Evolutionary conservation across 2,797 vertebrate genomes (phyloP), one percentile per base, ranked within the genome.

Genomic region (Thunnus albacares): DNA sequence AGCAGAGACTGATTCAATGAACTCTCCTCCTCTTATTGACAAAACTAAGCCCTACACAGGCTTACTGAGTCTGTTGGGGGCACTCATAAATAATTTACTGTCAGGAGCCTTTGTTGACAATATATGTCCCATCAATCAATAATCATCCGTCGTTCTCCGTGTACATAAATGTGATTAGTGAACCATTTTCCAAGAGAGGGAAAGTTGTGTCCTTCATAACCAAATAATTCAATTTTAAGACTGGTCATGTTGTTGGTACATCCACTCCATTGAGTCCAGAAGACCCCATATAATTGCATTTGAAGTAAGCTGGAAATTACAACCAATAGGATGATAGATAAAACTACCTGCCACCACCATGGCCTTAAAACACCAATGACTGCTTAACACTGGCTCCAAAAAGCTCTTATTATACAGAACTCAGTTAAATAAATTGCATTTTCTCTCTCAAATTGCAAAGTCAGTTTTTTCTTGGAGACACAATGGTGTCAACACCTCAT

Each of bases 21-120:
- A 83, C 79, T 79, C 67, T 78, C 77, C 67, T 78, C 59, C 56
- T 81, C 66, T 77, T 84, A 85, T 80, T 88, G 91, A 90, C 86
- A 79, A 72, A 73, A 81, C 72, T 67, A 63, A 81, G 66, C 53
- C 28, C 20, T 73, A 52, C 71, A 72, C 83, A 12, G 75, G 83
- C 70, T 69, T 80, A 83, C 85, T 74, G 74, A 89, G 81, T 80
- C 70, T 75, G 73, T 18, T 35, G 65, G 68, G 73, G 66, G 63
- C 80, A 59, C 69, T 72, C 74, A 71, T 13, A 43, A 43, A 43
- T 89, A 76, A 87, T 90, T 87, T 84, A 83, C 83, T 71, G 71
- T 76, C 79, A 79, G 69, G 52, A 74, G 64, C 59, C 75, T 85
- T 59, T 77, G 59, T 80, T 71, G 76, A 79, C 89, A 68, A 59